phyloP scores from a whole-genome alignment of 2,888 invertebrate species.

The Fragum fragum region DNA sequence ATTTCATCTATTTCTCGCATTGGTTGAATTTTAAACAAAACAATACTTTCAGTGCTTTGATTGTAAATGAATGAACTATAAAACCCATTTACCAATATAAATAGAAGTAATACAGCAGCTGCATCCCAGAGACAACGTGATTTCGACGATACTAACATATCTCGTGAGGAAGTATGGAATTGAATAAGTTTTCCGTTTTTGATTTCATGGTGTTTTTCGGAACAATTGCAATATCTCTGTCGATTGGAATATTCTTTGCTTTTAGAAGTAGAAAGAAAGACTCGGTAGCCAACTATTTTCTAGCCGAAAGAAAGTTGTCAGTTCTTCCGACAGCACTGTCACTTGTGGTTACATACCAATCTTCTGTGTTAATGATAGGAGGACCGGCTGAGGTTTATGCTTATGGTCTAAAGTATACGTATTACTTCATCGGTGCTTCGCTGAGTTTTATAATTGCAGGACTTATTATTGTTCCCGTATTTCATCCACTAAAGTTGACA shows the following conservation, averaged over 20 bases:
- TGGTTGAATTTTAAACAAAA: too few species aligned
- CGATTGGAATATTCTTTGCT: conserved; percentile 33
- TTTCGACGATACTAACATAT: too few species aligned
- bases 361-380: conserved; percentile 34
- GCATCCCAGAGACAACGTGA: too few species aligned
- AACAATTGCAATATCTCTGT: conserved; percentile 22
- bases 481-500: conserved; percentile 37
- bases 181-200: not conserved
- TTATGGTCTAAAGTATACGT: conserved; percentile 16
- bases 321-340: conserved; percentile 25
- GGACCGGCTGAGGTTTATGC: conserved; percentile 39
- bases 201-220: conserved; percentile 29
- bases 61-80: too few species aligned
- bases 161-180: not conserved
- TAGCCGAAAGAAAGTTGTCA: conserved; percentile 23
- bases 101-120: too few species aligned
- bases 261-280: conserved; percentile 2
- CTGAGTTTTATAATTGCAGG: conserved; percentile 24
- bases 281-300: conserved; percentile 33
- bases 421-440: conserved; percentile 1
- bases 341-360: conserved; percentile 36
- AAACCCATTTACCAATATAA: too few species aligned
- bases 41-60: too few species aligned
- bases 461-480: conserved; percentile 33
- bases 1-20: too few species aligned